Evolutionary conservation across 1,140 invertebrate genomes (phyloP), one percentile per base, ranked within the genome.

Genomic region (Panagrolaimus sp.): DNA sequence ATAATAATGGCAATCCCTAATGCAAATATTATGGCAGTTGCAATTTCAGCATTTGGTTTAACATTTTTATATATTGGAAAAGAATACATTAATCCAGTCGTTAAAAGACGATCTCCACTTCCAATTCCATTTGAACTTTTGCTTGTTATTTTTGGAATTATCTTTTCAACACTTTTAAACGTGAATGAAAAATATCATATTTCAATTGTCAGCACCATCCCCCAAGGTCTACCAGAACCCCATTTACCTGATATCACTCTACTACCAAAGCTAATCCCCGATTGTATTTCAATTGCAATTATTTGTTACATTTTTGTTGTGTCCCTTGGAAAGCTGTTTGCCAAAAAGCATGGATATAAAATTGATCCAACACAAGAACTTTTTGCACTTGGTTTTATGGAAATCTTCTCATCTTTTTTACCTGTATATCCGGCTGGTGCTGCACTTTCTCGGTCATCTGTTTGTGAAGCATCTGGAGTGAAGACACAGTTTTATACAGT

Each of bases 291-390:
- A 5, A 91, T 95, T 73, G 89, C 91, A 1, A 89, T 96, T 82
- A 90, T 96, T 0, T 89, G 90, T 0, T 96, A 92, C 83, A 91
- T 91, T 0, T 89, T 95, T 43, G 89, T 91, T 3, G 91, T 96
- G 85, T 96, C 93, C 1, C 91, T 96, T 90, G 91, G 89, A 0
- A 86, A 94, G 68, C 91, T 94, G 53, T 91, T 95, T 83, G 91
- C 92, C 1, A 88, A 89, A 74, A 93, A 92, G 83, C 86, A 90
- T 67, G 89, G 90, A 72, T 96, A 96, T 79, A 88, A 91, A 72
- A 87, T 96, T 1, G 88, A 92, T 73, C 86, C 91, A 0, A 96
- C 20, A 13, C 51, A 57, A 65, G 74, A 75, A 67, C 62, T 76
- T 8, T 65, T 73, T 13, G 71, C 74, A 9, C 69, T 65, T 47